Evolutionary conservation across 1,140 invertebrate genomes (phyloP).

Genomic region (Oppia nitens): DNA sequence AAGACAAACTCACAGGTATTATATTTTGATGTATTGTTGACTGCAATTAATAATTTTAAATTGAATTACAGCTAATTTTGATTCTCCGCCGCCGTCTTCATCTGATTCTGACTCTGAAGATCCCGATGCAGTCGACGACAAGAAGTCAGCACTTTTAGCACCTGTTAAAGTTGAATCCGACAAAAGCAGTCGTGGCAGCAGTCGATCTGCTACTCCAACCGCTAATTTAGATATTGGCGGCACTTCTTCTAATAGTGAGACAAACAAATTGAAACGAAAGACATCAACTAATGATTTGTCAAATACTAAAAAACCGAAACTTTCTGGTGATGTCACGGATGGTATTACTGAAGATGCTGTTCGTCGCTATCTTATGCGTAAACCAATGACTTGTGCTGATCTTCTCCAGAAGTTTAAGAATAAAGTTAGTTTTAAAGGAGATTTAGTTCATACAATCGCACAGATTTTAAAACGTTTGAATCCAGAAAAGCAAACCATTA

Average conservation of each 20-base stretch:
- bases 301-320: slow-evolving; percentile 2
- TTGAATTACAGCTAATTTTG: background rate
- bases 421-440: slow-evolving; percentile 78
- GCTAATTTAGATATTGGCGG: slow-evolving; percentile 30
- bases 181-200: background rate
- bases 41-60: background rate
- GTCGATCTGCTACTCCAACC: slow-evolving; percentile 4
- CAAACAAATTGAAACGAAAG: background rate
- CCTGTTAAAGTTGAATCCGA: slow-evolving; percentile 9
- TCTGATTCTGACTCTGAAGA: slow-evolving; percentile 35
- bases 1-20: slow-evolving; percentile 19
- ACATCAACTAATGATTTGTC: background rate
- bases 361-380: slow-evolving; percentile 72
- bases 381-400: slow-evolving; percentile 90
- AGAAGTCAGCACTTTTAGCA: slow-evolving; percentile 25
- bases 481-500: slow-evolving; percentile 75
- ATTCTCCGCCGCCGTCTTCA: slow-evolving; percentile 29
- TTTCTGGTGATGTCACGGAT: slow-evolving; percentile 37
- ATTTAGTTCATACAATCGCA: slow-evolving; percentile 78
- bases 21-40: background rate
- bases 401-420: slow-evolving; percentile 85
- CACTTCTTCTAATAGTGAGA: background rate
- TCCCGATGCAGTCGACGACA: slow-evolving; percentile 24
- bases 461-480: slow-evolving; percentile 87
- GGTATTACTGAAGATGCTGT: slow-evolving; percentile 88